Percentiles rank a stretch among this genome's conserved stretches.
These are phyloP conservation scores for Saturnia japonica DNA, from an alignment of 2,888 invertebrate species.

Conservation along the genomic window DNA sequence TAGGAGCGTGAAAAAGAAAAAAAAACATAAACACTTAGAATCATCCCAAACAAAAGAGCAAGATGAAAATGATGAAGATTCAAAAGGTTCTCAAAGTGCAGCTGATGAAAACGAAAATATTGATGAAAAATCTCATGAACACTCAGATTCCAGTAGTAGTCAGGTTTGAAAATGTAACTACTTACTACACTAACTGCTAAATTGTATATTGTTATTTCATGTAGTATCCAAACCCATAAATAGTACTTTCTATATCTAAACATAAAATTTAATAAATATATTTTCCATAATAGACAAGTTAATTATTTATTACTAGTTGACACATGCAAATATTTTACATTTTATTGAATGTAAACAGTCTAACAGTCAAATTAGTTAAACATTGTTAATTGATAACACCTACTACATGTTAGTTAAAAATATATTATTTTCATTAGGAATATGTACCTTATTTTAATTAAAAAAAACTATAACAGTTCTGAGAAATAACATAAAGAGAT, in stretches of 20 bases:
- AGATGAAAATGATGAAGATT: conserved; percentile 22
- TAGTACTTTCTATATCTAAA: not conserved
- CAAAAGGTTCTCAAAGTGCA: conserved; percentile 28
- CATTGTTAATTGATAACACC: too few relatives aligned
- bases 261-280: not conserved
- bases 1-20: conserved; percentile 29
- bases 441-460: too few relatives aligned
- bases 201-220: not conserved
- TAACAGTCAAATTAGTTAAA: too few relatives aligned
- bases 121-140: conserved; percentile 39
- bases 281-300: not conserved
- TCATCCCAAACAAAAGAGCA: conserved; percentile 17
- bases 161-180: conserved; percentile 61
- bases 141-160: conserved; percentile 54
- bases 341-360: too few relatives aligned
- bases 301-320: too few relatives aligned
- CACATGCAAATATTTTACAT: too few relatives aligned
- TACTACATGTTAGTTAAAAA: too few relatives aligned
- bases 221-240: not conserved
- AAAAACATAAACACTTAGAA: conserved; percentile 22
- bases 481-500: too few relatives aligned
- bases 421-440: too few relatives aligned
- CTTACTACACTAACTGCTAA: conserved; percentile 26
- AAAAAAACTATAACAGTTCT: too few relatives aligned
- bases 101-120: conserved; percentile 27